phyloP scores from a whole-genome alignment of 30 jellyfish, hydroid and myxozoan species.

The Pelagia noctiluca region DNA sequence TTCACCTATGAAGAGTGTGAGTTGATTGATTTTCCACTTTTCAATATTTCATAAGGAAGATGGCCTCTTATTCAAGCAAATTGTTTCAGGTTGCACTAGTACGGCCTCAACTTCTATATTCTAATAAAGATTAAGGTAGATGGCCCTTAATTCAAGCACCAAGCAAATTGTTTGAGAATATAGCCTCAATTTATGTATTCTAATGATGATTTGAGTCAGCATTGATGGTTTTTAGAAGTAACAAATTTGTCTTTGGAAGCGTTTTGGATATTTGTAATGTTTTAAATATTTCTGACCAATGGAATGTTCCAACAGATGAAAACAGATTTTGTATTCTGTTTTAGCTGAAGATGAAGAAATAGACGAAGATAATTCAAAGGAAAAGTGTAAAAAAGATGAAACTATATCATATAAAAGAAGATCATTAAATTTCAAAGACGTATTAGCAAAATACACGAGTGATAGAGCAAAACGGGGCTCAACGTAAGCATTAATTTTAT shows the following conservation, averaged over 20 bases:
- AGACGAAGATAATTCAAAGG: not conserved
- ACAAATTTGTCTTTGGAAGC: not conserved
- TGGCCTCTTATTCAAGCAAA: not conserved
- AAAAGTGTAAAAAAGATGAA: too few species aligned
- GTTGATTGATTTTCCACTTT: not conserved
- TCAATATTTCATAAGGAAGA: too few species aligned
- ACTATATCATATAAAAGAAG: not conserved
- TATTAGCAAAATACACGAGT: not conserved
- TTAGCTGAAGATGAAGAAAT: not conserved
- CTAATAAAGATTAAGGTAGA: not conserved
- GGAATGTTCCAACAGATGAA: not conserved
- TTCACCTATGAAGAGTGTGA: slow-evolving; percentile 47
- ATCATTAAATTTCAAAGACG: not conserved
- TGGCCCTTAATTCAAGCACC: not conserved
- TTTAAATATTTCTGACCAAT: not conserved
- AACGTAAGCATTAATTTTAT: not conserved
- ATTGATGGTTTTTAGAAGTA: not conserved
- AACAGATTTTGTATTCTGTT: not conserved
- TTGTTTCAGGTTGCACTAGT: not conserved
- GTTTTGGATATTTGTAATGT: not conserved
- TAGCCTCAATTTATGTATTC: not conserved
- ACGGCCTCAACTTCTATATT: too few species aligned
- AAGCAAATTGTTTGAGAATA: too few species aligned
- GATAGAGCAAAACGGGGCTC: not conserved
- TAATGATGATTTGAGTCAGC: not conserved